phyloP scores from a whole-genome alignment of 2,113 vertebrate genomes.

The Vireo altiloquus region DNA sequence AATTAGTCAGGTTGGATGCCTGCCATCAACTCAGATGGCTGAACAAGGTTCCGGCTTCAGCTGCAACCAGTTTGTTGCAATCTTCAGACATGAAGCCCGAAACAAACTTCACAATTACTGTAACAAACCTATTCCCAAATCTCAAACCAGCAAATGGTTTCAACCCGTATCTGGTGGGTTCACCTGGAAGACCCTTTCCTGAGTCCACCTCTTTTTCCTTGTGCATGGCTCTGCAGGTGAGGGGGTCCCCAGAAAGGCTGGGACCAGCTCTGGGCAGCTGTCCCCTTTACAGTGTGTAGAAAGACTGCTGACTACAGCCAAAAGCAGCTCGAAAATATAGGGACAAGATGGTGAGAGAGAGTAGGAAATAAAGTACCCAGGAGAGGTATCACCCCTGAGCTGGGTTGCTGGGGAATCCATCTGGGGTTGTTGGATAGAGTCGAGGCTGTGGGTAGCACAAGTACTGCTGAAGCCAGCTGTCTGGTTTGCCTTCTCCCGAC shows the following conservation, averaged over 20 bases:
- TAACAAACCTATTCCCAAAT: neutral
- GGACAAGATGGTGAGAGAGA: neutral
- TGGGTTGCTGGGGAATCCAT: neutral
- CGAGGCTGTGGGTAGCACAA: neutral
- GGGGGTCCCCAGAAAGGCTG: neutral
- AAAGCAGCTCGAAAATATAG: neutral
- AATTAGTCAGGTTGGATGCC: neutral
- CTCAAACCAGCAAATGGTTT: neutral
- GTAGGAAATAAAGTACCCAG: neutral
- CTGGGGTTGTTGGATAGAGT: neutral
- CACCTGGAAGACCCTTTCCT: neutral
- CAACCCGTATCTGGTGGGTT: fast-evolving
- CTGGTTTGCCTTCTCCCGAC: neutral
- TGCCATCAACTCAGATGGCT: neutral
- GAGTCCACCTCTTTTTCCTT: fast-evolving
- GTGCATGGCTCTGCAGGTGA: fast-evolving
- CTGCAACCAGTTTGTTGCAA: neutral
- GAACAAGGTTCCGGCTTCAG: fast-evolving
- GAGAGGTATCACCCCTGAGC: neutral
- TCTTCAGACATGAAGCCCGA: neutral
- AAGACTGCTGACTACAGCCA: neutral
- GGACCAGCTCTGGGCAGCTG: neutral
- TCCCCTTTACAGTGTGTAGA: neutral
- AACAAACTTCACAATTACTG: neutral
- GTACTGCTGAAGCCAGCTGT: neutral